These are phyloP conservation scores for Glossophaga mutica DNA, from an alignment of 2,797 vertebrate genomes.

Conservation along the genomic window DNA sequence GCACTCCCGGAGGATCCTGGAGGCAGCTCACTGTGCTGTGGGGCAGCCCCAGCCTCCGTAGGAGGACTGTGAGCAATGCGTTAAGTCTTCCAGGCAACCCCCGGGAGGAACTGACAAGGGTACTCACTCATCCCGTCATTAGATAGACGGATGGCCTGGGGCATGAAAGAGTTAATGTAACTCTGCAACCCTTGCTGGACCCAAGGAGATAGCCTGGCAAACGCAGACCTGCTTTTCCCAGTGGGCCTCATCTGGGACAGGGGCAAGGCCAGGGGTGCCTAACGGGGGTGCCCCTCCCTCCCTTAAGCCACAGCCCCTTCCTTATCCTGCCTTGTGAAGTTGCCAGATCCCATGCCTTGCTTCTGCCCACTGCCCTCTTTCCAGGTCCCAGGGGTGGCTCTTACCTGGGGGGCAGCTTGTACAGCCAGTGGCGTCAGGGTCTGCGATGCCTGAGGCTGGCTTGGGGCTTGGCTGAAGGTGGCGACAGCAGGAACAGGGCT, in stretches of 20 bases:
- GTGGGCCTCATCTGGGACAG: not conserved
- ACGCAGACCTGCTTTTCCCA: not conserved
- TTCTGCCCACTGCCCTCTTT: constrained; percentile 26
- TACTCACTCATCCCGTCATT: not conserved
- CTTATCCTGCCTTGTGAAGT: not conserved
- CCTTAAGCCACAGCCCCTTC: not conserved
- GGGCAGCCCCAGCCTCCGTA: not conserved
- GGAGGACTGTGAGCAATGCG: not conserved
- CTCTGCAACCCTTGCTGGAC: not conserved
- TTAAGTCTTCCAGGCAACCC: constrained; percentile 18
- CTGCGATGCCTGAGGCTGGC: constrained; percentile 81
- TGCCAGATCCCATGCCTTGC: not conserved
- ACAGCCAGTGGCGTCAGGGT: constrained; percentile 86
- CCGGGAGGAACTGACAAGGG: not conserved
- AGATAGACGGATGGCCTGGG: not conserved
- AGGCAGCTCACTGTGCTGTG: not conserved
- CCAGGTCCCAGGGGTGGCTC: constrained; percentile 35
- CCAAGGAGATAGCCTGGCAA: not conserved
- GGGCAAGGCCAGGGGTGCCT: not conserved
- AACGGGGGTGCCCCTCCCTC: not conserved
- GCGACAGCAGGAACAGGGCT: constrained; percentile 77
- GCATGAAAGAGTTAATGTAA: not conserved
- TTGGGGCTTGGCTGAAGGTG: constrained; percentile 84
- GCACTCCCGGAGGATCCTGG: not conserved
- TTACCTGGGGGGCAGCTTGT: constrained; percentile 92